These are phyloP conservation scores for Pitta sordida DNA, from an alignment of 2,113 vertebrate genomes.

Conservation along the genomic window DNA sequence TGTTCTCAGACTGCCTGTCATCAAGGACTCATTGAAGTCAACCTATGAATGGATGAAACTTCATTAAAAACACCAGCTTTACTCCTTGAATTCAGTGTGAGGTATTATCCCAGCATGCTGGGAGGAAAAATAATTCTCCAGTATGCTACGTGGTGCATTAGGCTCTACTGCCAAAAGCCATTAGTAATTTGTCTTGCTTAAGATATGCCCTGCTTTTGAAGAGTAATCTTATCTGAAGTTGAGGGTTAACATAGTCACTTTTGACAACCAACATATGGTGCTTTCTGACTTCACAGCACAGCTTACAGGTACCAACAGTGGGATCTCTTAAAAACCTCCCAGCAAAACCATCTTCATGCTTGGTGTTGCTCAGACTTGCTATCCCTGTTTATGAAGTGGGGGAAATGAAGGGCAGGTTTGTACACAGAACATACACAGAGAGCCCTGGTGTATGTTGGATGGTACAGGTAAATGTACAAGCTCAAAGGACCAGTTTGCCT, in stretches of 20 bases:
- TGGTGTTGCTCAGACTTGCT: not conserved
- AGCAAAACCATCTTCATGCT: not conserved
- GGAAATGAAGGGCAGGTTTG: not conserved
- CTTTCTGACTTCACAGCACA: not conserved
- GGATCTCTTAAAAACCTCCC: not conserved
- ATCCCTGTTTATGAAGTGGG: not conserved
- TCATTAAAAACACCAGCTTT: not conserved
- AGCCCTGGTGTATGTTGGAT: not conserved
- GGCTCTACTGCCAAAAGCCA: not conserved
- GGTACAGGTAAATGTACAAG: not conserved
- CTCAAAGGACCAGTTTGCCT: not conserved
- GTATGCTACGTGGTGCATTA: not conserved
- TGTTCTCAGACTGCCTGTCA: not conserved
- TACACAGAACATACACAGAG: not conserved
- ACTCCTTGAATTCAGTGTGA: not conserved
- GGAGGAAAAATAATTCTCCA: not conserved
- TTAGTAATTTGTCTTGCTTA: not conserved
- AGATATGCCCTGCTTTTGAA: not conserved
- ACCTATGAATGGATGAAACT: not conserved
- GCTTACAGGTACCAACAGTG: fast-evolving
- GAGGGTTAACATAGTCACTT: not conserved
- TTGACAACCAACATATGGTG: not conserved
- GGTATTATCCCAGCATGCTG: not conserved
- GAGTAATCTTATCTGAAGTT: not conserved
- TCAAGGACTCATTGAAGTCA: not conserved